Percentiles rank a stretch among this genome's conserved stretches.
Evolutionary conservation across 2,888 invertebrate genomes (phyloP).

Genomic region (Clunio marinus): DNA sequence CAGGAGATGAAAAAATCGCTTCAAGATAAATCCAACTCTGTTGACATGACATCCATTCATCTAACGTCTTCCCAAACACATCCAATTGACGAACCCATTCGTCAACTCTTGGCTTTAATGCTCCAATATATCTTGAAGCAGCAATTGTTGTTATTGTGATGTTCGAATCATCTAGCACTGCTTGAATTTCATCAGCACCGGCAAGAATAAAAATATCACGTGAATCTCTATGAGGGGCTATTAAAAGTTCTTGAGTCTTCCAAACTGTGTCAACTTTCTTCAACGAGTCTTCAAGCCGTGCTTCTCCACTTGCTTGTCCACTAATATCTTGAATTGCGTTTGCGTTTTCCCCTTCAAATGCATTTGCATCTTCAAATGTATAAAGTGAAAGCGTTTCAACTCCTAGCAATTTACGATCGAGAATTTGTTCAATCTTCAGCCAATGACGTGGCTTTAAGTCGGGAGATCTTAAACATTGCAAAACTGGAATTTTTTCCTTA

Average conservation of each 20-base stretch:
- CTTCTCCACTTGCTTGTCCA: conserved; percentile 83
- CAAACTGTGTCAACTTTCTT: conserved; percentile 82
- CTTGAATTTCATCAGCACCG: conserved; percentile 78
- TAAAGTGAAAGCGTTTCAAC: conserved; percentile 63
- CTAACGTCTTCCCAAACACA: conserved; percentile 76
- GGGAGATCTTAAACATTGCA: conserved; percentile 76
- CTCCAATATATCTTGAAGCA: conserved; percentile 79
- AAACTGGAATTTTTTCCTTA: conserved; percentile 74
- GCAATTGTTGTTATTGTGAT: conserved; percentile 83
- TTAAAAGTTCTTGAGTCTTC: conserved; percentile 73
- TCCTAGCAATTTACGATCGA: conserved; percentile 68
- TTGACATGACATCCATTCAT: conserved; percentile 85
- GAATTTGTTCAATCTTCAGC: conserved; percentile 70
- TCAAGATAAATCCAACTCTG: conserved; percentile 93
- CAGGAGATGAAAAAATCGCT: conserved; percentile 90
- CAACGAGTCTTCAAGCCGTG: conserved; percentile 71
- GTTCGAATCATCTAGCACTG: conserved; percentile 76
- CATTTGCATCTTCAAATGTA: conserved; percentile 66
- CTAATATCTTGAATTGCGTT: conserved; percentile 78
- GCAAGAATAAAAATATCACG: conserved; percentile 82
- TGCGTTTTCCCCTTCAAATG: conserved; percentile 61
- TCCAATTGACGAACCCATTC: conserved; percentile 76
- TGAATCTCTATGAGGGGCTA: conserved; percentile 72
- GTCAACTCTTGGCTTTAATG: conserved; percentile 75
- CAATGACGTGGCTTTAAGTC: conserved; percentile 76